phyloP scores from a whole-genome alignment of 1,140 invertebrate species.

The Panagrolaimus sp. region DNA sequence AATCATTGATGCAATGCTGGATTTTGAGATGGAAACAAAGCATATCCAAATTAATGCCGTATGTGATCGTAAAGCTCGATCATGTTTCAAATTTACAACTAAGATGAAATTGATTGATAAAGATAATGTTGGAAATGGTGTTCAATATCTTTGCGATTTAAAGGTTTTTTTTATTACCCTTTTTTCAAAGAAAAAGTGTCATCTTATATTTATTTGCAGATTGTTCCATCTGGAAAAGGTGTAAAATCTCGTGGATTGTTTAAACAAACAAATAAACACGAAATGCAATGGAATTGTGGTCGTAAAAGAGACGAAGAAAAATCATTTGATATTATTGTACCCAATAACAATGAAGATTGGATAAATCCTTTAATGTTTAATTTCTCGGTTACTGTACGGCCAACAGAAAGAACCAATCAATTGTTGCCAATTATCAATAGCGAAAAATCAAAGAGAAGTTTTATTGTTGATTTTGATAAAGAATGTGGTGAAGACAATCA shows the following conservation, averaged over 20 bases:
- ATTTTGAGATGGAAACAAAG: slow-evolving; percentile 35
- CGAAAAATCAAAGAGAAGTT: slow-evolving; percentile 9
- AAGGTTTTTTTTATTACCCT: slow-evolving; percentile 4
- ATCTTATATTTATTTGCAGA: not conserved
- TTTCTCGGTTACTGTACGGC: slow-evolving; percentile 37
- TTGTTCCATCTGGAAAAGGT: slow-evolving; percentile 29
- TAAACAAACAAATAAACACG: slow-evolving; percentile 42
- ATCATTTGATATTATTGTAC: slow-evolving; percentile 25
- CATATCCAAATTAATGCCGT: slow-evolving; percentile 47
- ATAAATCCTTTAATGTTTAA: slow-evolving; percentile 55
- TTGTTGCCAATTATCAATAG: slow-evolving; percentile 19
- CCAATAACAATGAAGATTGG: slow-evolving; percentile 46
- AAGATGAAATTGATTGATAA: not conserved
- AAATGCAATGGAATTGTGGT: slow-evolving; percentile 33
- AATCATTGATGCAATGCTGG: slow-evolving; percentile 42
- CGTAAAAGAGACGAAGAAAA: slow-evolving; percentile 29
- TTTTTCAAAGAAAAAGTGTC: not conserved
- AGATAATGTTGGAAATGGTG: not conserved
- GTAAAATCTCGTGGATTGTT: slow-evolving; percentile 30
- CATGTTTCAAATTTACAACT: slow-evolving; percentile 16
- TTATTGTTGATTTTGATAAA: slow-evolving; percentile 44
- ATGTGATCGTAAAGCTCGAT: not conserved
- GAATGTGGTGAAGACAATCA: slow-evolving; percentile 50
- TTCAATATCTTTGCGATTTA: slow-evolving; percentile 7
- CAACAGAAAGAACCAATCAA: slow-evolving; percentile 1